Conservation (phyloP, 2,888 invertebrate species). For the Scaeva pyrastri region DNA sequence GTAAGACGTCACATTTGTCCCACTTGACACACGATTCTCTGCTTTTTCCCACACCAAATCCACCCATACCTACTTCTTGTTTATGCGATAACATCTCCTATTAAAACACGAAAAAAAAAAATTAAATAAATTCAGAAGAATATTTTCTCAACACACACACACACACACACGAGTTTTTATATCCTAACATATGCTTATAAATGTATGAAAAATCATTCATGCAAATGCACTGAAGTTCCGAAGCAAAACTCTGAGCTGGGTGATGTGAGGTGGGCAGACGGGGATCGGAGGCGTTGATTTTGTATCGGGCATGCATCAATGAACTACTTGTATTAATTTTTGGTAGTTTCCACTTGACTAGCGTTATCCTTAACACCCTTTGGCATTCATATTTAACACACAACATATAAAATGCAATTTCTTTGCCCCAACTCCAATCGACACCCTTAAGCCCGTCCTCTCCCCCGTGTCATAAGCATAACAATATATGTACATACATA, state of each 20-base stretch:
- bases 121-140: neutral
- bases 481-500: neutral
- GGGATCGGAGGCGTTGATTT: neutral
- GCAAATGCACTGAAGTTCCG: slow-evolving; percentile 38
- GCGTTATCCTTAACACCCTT: slow-evolving; percentile 43
- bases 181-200: no score
- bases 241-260: no score
- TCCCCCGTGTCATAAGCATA: no score
- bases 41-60: neutral
- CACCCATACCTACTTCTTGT: neutral
- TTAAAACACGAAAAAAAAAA: slow-evolving; percentile 7
- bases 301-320: slow-evolving; percentile 28
- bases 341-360: slow-evolving; percentile 68
- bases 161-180: no score
- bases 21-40: slow-evolving; percentile 31
- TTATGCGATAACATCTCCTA: neutral
- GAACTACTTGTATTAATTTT: slow-evolving; percentile 63
- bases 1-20: slow-evolving; percentile 38
- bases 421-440: neutral
- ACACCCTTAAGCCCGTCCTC: neutral
- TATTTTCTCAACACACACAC: neutral
- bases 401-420: slow-evolving; percentile 53
- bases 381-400: slow-evolving; percentile 45
- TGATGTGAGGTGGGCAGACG: no score
- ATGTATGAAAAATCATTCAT: slow-evolving; percentile 48